Percentiles rank a stretch among this genome's conserved stretches.
phyloP scores from a whole-genome alignment of 2,797 vertebrate genomes.

The Sebastes minor region DNA sequence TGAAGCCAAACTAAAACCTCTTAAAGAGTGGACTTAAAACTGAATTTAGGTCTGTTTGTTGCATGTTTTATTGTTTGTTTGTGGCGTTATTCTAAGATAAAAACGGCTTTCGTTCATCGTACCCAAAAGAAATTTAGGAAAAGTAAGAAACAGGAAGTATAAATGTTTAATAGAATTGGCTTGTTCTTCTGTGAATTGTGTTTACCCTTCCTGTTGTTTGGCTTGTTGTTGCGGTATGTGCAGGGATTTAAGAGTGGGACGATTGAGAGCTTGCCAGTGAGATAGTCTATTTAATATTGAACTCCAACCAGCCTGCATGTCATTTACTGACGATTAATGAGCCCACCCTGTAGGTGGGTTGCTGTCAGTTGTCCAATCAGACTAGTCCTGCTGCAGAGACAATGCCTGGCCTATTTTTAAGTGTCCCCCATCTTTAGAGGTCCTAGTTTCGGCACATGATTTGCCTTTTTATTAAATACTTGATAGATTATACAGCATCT shows the following conservation, averaged over 20 bases:
- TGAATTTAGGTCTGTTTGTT: background rate
- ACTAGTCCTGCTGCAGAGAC: slow-evolving; percentile 10
- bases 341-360: slow-evolving; percentile 31
- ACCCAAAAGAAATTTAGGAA: slow-evolving; percentile 19
- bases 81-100: background rate
- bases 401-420: slow-evolving; percentile 15
- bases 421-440: background rate
- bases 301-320: slow-evolving; percentile 34
- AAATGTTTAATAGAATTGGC: slow-evolving; percentile 46
- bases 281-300: slow-evolving; percentile 26
- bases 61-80: slow-evolving; percentile 8
- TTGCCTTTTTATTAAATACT: background rate
- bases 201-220: slow-evolving; percentile 35
- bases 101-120: background rate
- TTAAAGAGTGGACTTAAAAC: slow-evolving; percentile 7
- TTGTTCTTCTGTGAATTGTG: slow-evolving; percentile 20
- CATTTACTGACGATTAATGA: slow-evolving; percentile 43
- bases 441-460: background rate
- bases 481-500: background rate
- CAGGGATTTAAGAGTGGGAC: slow-evolving; percentile 12
- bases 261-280: slow-evolving; percentile 19
- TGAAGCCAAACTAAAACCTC: slow-evolving; percentile 16
- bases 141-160: slow-evolving; percentile 11
- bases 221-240: slow-evolving; percentile 12
- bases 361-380: slow-evolving; percentile 34